Percentiles rank a stretch among this genome's conserved stretches.
Conservation (phyloP, 1,140 invertebrate species). For the Maniola jurtina region DNA sequence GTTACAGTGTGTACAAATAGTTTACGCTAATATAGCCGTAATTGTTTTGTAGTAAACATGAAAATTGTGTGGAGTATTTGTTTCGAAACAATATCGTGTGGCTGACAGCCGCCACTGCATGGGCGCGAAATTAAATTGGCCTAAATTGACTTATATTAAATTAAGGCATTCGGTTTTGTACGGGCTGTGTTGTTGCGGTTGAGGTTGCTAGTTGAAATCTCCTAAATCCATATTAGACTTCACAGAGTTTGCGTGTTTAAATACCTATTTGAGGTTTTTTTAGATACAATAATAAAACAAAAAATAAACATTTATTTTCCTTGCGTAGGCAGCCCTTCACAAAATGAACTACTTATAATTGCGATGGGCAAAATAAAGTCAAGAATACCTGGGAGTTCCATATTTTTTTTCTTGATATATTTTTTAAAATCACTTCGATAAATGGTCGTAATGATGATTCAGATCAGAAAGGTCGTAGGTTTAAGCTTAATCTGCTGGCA, state of each 20-base stretch:
- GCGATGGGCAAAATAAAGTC: too few relatives aligned
- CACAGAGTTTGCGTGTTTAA: slow-evolving; percentile 14
- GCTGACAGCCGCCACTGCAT: slow-evolving; percentile 48
- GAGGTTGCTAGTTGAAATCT: slow-evolving; percentile 29
- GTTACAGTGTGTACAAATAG: slow-evolving; percentile 22
- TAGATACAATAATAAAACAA: slow-evolving; percentile 3
- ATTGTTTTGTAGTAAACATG: slow-evolving; percentile 28
- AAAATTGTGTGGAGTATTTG: slow-evolving; percentile 34
- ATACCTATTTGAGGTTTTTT: not conserved
- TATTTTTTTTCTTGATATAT: too few relatives aligned
- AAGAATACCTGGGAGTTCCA: too few relatives aligned
- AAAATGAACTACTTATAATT: too few relatives aligned
- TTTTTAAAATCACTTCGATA: too few relatives aligned
- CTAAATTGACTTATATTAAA: slow-evolving; percentile 75
- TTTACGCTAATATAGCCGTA: slow-evolving; percentile 30
- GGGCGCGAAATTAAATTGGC: slow-evolving; percentile 71
- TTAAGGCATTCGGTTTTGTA: slow-evolving; percentile 72
- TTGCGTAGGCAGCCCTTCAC: too few relatives aligned
- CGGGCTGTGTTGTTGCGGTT: slow-evolving; percentile 42
- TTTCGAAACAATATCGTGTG: slow-evolving; percentile 22
- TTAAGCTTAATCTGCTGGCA: too few relatives aligned
- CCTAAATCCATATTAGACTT: slow-evolving; percentile 18
- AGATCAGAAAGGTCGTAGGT: too few relatives aligned
- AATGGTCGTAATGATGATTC: too few relatives aligned
- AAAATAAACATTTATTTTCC: too few relatives aligned